Evolutionary conservation across 2,113 vertebrate species (phyloP), one percentile per base, ranked within the genome.

Genomic region (Ctenodactylus gundi): DNA sequence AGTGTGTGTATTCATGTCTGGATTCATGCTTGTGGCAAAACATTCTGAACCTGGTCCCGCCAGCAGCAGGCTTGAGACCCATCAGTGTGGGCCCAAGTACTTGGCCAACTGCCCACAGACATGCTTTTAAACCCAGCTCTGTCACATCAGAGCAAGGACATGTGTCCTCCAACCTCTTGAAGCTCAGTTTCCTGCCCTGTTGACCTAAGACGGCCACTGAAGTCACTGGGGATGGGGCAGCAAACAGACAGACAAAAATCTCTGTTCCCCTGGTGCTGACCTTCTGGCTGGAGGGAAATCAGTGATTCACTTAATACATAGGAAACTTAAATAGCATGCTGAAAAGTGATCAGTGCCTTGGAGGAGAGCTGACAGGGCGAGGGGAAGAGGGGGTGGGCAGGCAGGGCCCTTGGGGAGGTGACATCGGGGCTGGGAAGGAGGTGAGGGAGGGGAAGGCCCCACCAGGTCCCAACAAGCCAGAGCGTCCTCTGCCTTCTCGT

Each of bases 11-110:
- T 64, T 29, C 29, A 11, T 46, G 34, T 34, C 27, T 13, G 29
- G 4, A 4, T 64, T n/a, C 18, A 27, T n/a, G n/a, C n/a, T n/a
- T n/a, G n/a, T n/a, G 20, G 34, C 41, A 7, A n/a, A 29, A 39
- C 0, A 1, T 7, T 62, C 53, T 31, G 36, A 64, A 49, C 21
- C 64, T 10, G 17, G 29, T 39, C 44, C 41, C 39, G 62, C 13
- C 1, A 31, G 44, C 20, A 1, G 23, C 1, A 78, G 51, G 27
- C 31, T 31, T 3, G 36, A 15, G 36, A 13, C 13, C 21, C 0
- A 14, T 0, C 10, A 0, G 17, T 25, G 0, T 3, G 13, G 65
- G n/a, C 25, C 2, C 4, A 15, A 55, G 0, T 11, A 14, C 3
- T 2, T 1, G 0, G 67, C 67, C 81, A 13, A 34, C 7, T 12